Conservation (phyloP, 92 coral and sea anemone species). For the Desmophyllum pertusum region DNA sequence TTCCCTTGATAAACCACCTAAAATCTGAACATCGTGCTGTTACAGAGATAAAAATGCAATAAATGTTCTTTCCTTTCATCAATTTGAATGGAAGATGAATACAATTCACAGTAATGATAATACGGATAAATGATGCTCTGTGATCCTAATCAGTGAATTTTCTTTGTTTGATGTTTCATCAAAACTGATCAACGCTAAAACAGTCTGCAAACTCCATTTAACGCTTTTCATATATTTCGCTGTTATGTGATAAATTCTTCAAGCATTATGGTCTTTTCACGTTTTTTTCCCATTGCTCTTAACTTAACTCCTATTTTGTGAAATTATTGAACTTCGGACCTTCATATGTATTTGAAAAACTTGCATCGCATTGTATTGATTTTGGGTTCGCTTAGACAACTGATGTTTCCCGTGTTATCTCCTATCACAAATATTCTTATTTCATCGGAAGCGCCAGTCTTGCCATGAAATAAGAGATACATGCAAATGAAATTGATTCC, state of each 20-base stretch:
- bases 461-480: not conserved
- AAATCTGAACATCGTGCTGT: not conserved
- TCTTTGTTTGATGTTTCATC: constrained; percentile 16
- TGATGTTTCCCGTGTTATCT: too few species aligned
- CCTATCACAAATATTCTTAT: not conserved
- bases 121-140: not conserved
- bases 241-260: not conserved
- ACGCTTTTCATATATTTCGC: not conserved
- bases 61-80: not conserved
- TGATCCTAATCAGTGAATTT: constrained; percentile 1
- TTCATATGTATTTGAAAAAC: not conserved
- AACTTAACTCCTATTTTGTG: not conserved
- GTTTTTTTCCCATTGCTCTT: not conserved
- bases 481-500: not conserved
- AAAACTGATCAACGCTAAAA: constrained; percentile 6
- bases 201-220: not conserved
- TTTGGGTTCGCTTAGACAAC: not conserved
- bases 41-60: not conserved
- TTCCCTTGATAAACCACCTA: not conserved
- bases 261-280: not conserved
- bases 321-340: not conserved
- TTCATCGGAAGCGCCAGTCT: not conserved
- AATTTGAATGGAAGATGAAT: constrained; percentile 15
- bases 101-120: not conserved
- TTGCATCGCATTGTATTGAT: not conserved